A percentile compares a stretch with the other conserved stretches of the same genome.
Evolutionary conservation across 2,888 invertebrate genomes (phyloP).

Genomic region (Mylabris sibirica): DNA sequence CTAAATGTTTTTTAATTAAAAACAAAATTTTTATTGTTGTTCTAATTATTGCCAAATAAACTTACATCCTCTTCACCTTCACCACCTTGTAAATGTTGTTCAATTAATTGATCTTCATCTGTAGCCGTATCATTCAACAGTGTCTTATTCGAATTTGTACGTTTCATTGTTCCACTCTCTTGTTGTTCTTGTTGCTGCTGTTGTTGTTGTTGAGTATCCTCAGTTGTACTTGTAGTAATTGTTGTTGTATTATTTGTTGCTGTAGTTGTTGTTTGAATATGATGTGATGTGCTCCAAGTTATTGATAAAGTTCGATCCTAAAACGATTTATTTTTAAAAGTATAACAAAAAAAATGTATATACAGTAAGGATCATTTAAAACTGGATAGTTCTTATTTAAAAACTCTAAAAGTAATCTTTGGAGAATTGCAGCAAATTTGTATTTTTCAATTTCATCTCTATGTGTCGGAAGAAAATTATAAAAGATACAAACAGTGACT

Average conservation of each 20-base stretch:
- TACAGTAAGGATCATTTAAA: too few relatives aligned
- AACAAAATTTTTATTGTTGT: not conserved
- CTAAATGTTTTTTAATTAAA: slow-evolving; percentile 22
- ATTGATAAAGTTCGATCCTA: slow-evolving; percentile 60
- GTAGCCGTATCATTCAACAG: slow-evolving; percentile 57
- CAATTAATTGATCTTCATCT: slow-evolving; percentile 60
- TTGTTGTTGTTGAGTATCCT: not conserved
- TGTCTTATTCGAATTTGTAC: slow-evolving; percentile 48
- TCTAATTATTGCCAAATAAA: slow-evolving; percentile 18
- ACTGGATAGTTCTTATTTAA: too few relatives aligned
- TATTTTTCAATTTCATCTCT: too few relatives aligned
- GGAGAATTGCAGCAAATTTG: too few relatives aligned
- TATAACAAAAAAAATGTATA: too few relatives aligned
- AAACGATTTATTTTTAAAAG: slow-evolving; percentile 11
- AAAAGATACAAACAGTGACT: too few relatives aligned
- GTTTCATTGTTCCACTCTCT: not conserved
- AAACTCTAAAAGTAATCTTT: too few relatives aligned
- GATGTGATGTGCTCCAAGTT: slow-evolving; percentile 51
- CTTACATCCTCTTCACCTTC: slow-evolving; percentile 61
- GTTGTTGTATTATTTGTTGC: not conserved
- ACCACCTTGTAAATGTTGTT: slow-evolving; percentile 50
- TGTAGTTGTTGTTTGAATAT: not conserved
- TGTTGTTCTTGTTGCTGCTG: not conserved
- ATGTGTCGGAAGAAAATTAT: too few relatives aligned
- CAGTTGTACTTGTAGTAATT: not conserved